Percentiles rank a stretch among this genome's conserved stretches.
Conservation (phyloP, 2,113 vertebrate genomes). For the Pristiophorus japonicus region DNA sequence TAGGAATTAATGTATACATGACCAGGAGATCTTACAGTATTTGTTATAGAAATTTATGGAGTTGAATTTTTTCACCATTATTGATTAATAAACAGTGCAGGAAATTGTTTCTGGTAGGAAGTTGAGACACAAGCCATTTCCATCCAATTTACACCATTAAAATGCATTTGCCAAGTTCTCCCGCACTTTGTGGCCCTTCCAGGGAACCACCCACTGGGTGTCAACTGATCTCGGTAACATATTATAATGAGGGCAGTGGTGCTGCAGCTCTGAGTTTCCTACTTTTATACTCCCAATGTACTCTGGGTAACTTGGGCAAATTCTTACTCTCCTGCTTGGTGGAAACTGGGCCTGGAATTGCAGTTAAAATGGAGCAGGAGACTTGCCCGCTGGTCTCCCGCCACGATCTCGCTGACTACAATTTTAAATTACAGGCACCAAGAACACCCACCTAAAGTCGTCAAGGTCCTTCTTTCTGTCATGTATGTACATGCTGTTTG, state of each 20-base stretch:
- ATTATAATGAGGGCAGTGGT: background rate
- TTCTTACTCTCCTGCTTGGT: background rate
- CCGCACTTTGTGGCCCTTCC: background rate
- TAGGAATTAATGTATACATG: too few species aligned
- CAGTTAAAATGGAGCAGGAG: background rate
- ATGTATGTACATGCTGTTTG: too few species aligned
- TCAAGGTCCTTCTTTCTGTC: background rate
- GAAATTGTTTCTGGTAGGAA: too few species aligned
- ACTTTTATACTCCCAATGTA: background rate
- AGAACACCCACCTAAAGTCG: background rate
- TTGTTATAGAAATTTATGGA: background rate
- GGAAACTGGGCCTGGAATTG: background rate
- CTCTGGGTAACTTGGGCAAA: too few species aligned
- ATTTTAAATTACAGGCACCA: background rate
- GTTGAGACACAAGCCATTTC: background rate
- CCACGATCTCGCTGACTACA: background rate
- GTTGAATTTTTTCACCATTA: background rate
- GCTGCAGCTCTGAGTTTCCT: background rate
- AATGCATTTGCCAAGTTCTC: background rate
- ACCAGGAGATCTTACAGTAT: background rate
- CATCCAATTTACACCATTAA: background rate
- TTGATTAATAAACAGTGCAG: background rate
- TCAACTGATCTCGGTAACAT: background rate
- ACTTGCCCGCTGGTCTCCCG: too few species aligned
- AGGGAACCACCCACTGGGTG: background rate